A percentile compares a stretch with the other conserved stretches of the same genome.
These are phyloP conservation scores for Cossypha polioptera DNA, from an alignment of 2,797 vertebrate species.

Conservation along the genomic window DNA sequence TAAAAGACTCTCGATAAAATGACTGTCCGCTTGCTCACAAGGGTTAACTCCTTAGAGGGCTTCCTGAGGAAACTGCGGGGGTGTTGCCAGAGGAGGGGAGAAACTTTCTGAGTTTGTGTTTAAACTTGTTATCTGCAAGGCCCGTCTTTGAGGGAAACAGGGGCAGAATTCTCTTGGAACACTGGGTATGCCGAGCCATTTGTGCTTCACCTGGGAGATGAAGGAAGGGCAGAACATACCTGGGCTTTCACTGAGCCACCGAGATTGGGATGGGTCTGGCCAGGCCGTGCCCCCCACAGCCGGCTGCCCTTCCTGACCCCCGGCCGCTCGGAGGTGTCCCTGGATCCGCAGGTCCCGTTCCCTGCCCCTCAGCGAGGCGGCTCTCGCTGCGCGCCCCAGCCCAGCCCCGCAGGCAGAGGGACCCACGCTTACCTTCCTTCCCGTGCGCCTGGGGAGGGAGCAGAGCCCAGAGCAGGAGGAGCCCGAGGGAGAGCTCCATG, in stretches of 20 bases:
- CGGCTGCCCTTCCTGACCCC: background rate
- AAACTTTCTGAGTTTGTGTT: slow-evolving; percentile 36
- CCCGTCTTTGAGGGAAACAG: background rate
- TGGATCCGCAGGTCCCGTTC: background rate
- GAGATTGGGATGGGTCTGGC: background rate
- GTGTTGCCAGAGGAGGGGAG: background rate
- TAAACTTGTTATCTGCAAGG: slow-evolving; percentile 42
- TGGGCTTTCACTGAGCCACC: background rate
- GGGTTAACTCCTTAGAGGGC: slow-evolving; percentile 16
- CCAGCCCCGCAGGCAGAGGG: background rate
- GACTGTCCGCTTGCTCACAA: background rate
- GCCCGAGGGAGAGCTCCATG: background rate
- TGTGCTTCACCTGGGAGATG: background rate
- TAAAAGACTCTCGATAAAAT: background rate
- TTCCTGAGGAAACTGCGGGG: background rate
- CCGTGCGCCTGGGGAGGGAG: slow-evolving; percentile 26
- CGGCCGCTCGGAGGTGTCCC: background rate
- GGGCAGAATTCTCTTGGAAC: background rate
- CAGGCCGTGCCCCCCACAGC: background rate
- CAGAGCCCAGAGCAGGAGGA: slow-evolving; percentile 55
- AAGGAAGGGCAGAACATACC: background rate
- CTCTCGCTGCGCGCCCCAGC: background rate
- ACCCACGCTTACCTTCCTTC: slow-evolving; percentile 72
- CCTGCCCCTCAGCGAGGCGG: background rate
- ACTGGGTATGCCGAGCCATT: background rate